phyloP scores from a whole-genome alignment of 2,113 vertebrate species.

The Eonycteris spelaea region DNA sequence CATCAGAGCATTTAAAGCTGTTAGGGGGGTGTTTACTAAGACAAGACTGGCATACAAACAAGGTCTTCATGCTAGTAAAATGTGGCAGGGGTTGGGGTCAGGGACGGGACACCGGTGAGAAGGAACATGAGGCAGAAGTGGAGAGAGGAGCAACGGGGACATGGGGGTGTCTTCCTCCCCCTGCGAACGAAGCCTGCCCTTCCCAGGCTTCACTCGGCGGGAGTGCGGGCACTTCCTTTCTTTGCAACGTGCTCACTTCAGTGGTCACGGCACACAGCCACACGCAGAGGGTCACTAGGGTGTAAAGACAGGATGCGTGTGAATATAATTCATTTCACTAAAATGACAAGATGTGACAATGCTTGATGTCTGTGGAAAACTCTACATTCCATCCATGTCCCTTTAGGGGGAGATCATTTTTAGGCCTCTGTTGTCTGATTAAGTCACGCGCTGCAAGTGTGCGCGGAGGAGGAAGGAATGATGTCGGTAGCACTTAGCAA shows the following conservation, averaged over 20 bases:
- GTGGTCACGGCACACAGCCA: fast-evolving
- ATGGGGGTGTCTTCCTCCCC: fast-evolving
- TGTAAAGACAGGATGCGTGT: neutral
- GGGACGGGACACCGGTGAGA: fast-evolving
- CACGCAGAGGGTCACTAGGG: neutral
- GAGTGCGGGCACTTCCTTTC: fast-evolving
- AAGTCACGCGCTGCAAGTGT: neutral
- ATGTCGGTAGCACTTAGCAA: fast-evolving
- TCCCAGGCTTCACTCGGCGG: fast-evolving
- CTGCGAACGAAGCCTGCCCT: fast-evolving
- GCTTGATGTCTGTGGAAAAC: neutral
- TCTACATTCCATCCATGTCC: neutral
- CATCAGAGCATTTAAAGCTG: neutral
- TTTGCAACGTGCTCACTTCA: fast-evolving
- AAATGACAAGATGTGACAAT: neutral
- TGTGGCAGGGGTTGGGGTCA: neutral
- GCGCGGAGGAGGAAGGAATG: neutral
- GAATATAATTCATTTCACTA: neutral
- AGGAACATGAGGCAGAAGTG: neutral
- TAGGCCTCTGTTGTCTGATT: fast-evolving
- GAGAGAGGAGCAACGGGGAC: neutral
- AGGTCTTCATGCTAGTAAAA: neutral
- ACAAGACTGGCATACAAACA: neutral
- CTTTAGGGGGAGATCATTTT: neutral
- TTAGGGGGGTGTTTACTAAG: neutral